These are phyloP conservation scores for Myopa testacea DNA, from an alignment of 2,888 invertebrate genomes.

Conservation along the genomic window DNA sequence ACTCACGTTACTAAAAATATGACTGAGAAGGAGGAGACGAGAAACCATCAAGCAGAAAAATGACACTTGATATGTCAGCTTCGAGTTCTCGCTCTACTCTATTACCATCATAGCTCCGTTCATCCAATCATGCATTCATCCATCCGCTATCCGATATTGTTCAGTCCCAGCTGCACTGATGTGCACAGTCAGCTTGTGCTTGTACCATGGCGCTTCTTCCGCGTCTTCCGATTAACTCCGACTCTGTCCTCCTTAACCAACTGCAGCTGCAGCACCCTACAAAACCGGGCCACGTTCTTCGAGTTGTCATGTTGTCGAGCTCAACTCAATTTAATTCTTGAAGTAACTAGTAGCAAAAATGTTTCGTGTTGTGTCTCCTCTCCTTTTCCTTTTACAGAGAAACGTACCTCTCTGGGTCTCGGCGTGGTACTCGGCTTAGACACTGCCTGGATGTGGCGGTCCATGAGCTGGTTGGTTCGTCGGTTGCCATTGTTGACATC, in stretches of 20 bases:
- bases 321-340: slow-evolving; percentile 15
- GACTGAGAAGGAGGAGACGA: background rate
- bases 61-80: slow-evolving; percentile 7
- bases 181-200: background rate
- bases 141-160: background rate
- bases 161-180: background rate
- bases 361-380: background rate
- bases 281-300: background rate
- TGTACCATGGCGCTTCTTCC: slow-evolving; percentile 35
- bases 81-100: background rate
- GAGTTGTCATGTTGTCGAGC: background rate
- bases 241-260: background rate
- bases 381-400: background rate
- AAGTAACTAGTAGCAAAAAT: slow-evolving; percentile 15
- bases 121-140: slow-evolving; percentile 1
- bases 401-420: background rate
- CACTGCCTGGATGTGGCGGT: background rate
- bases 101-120: background rate
- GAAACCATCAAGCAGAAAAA: background rate
- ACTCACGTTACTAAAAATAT: background rate
- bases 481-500: slow-evolving; percentile 34
- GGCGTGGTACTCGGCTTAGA: background rate
- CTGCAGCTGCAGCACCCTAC: background rate
- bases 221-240: background rate
- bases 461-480: background rate